A percentile compares a stretch with the other conserved stretches of the same genome.
Evolutionary conservation across 2,888 invertebrate species (phyloP).

Genomic region (Dromius quadrimaculatus): DNA sequence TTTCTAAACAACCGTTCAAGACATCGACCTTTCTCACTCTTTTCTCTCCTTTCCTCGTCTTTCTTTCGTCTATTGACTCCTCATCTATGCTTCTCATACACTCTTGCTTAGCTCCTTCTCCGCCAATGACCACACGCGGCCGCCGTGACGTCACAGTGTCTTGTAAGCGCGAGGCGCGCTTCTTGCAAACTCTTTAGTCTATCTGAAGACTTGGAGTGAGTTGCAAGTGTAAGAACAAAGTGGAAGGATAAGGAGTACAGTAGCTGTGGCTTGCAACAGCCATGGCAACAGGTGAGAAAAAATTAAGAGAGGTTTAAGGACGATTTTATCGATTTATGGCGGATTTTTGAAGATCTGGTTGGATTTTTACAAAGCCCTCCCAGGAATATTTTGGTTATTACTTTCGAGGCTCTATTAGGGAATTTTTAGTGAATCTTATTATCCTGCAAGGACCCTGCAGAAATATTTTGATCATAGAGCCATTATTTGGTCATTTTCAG

Average conservation of each 20-base stretch:
- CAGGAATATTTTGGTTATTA: no score
- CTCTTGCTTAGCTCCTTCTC: conserved; percentile 41
- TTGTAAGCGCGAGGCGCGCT: neutral
- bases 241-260: conserved; percentile 60
- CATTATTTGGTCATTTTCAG: no score
- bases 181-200: conserved; percentile 60
- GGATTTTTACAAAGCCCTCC: no score
- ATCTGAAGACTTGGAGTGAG: conserved; percentile 64
- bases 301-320: no score
- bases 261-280: conserved; percentile 63
- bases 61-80: conserved; percentile 50
- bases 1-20: neutral
- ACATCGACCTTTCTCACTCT: neutral
- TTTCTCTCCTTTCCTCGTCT: neutral
- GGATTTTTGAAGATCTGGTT: no score
- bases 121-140: conserved; percentile 44
- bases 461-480: no score
- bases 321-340: no score
- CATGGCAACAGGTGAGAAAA: conserved; percentile 64
- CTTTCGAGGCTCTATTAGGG: no score
- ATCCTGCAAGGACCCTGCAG: no score
- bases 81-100: conserved; percentile 54
- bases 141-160: conserved; percentile 52
- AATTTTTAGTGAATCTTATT: no score
- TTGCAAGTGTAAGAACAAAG: conserved; percentile 62